A percentile compares a stretch with the other conserved stretches of the same genome.
These are phyloP conservation scores for Lepidotrigona ventralis DNA, from an alignment of 1,140 invertebrate species.

Conservation along the genomic window DNA sequence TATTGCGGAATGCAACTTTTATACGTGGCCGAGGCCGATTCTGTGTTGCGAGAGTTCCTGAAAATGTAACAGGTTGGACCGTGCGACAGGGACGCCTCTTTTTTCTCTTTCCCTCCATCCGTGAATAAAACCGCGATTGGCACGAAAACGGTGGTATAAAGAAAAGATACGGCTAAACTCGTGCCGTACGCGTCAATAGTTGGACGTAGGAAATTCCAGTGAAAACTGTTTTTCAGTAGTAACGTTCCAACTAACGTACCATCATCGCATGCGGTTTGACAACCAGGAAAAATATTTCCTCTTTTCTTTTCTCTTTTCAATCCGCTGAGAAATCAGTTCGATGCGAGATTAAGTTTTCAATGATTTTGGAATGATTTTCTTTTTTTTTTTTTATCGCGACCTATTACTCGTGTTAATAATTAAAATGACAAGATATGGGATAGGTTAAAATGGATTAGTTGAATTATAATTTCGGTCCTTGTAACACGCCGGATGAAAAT, in stretches of 20 bases:
- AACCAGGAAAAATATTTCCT: not conserved
- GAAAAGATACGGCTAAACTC: conserved; percentile 19
- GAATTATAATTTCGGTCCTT: not conserved
- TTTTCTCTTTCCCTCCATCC: too few species aligned
- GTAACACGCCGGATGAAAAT: not conserved
- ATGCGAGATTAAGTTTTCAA: too few species aligned
- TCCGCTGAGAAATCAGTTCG: not conserved
- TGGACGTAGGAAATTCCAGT: not conserved
- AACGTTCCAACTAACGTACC: too few species aligned
- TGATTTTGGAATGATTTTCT: too few species aligned
- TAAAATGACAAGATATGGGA: too few species aligned
- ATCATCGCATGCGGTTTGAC: not conserved
- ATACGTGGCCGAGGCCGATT: conserved; percentile 36
- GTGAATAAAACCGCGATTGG: conserved; percentile 25
- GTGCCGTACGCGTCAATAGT: not conserved
- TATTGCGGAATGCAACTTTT: conserved; percentile 59
- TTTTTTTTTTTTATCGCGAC: too few species aligned
- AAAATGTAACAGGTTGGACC: conserved; percentile 47
- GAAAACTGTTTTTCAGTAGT: not conserved
- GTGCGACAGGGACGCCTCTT: not conserved
- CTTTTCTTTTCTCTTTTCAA: not conserved
- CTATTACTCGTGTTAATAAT: too few species aligned
- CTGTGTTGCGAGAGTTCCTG: conserved; percentile 23
- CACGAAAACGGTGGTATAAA: conserved; percentile 2
- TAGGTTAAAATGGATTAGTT: not conserved